Evolutionary conservation across 2,113 vertebrate genomes (phyloP), one percentile per base, ranked within the genome.

Genomic region (Rissa tridactyla): DNA sequence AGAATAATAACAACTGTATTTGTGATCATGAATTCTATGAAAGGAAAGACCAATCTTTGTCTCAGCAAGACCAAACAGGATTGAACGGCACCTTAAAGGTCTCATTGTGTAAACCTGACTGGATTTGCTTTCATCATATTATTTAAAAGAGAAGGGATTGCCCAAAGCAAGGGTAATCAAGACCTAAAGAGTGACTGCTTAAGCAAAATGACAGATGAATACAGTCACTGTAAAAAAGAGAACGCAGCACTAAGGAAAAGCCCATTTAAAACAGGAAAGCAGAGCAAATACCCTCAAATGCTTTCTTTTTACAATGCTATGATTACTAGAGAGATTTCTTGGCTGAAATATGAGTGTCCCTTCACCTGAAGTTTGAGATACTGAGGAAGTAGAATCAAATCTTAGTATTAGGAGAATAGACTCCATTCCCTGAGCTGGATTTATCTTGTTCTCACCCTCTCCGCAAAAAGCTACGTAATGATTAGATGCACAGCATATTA

Each of bases 121-220:
- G 87, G 54, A 60, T 94, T 76, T 94, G 89, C 77, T 91, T 95
- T 88, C 95, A 94, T 91, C 79, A 13, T 76, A 55, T 76, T 73
- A 85, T 94, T 90, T 77, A 73, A 94, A 95, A 95, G 72, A 88
- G 47, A 96, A 90, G 42, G 62, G 52, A 89, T 91, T 95, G 97
- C 94, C 95, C 82, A 97, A 88, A 97, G 97, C 95, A 95, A 95
- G 96, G 55, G 60, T 94, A 94, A 97, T 93, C 94, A 90, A 95
- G 66, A 89, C 85, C 87, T 94, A 93, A 84, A 97, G 80, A 94
- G 49, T n/a, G 71, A 94, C 83, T 95, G 89, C 93, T 94, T 89
- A 86, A 95, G 80, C 73, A 95, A 92, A 93, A 92, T 84, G 94
- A 96, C 66, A 90, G 90, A 95, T 89, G 36, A 95, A 73, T 84